Percentiles rank a stretch among this genome's conserved stretches.
These are phyloP conservation scores for Scleropages formosus DNA, from an alignment of 2,797 vertebrate genomes.

Conservation along the genomic window DNA sequence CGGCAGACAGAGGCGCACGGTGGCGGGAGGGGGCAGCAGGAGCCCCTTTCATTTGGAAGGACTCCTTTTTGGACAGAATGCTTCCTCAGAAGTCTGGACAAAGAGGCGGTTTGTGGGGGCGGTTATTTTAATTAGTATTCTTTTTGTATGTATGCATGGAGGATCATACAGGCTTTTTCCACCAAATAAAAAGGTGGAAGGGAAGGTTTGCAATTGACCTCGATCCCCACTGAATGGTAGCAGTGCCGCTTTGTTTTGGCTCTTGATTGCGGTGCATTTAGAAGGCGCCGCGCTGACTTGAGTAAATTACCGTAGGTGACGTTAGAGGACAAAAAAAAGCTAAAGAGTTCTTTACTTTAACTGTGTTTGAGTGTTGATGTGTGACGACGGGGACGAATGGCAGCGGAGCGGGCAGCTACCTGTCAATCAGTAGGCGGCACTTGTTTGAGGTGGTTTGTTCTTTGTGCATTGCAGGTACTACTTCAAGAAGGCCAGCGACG, in stretches of 20 bases:
- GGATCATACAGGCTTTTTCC: slow-evolving; percentile 29
- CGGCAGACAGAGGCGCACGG: not conserved
- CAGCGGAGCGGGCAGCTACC: not conserved
- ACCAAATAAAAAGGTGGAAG: slow-evolving; percentile 9
- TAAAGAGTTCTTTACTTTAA: too few relatives aligned
- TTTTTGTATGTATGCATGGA: slow-evolving; percentile 36
- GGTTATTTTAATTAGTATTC: slow-evolving; percentile 40
- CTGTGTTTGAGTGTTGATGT: too few relatives aligned
- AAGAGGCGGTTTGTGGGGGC: slow-evolving; percentile 47
- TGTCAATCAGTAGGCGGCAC: not conserved
- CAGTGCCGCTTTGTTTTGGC: not conserved
- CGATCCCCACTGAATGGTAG: slow-evolving; percentile 16
- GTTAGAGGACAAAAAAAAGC: not conserved
- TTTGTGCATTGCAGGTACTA: slow-evolving; percentile 80
- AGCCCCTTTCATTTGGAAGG: slow-evolving; percentile 66
- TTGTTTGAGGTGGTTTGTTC: not conserved
- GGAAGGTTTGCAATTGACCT: slow-evolving; percentile 28
- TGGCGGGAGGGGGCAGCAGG: not conserved
- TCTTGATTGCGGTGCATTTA: slow-evolving; percentile 35
- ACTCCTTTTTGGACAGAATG: slow-evolving; percentile 61
- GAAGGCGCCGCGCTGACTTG: slow-evolving; percentile 28
- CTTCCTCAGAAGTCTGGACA: not conserved
- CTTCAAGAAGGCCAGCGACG: slow-evolving; percentile 95
- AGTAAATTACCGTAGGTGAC: slow-evolving; percentile 31
- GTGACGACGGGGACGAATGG: too few relatives aligned